Evolutionary conservation across 2,888 invertebrate species (phyloP).

Genomic region (Labia minor): DNA sequence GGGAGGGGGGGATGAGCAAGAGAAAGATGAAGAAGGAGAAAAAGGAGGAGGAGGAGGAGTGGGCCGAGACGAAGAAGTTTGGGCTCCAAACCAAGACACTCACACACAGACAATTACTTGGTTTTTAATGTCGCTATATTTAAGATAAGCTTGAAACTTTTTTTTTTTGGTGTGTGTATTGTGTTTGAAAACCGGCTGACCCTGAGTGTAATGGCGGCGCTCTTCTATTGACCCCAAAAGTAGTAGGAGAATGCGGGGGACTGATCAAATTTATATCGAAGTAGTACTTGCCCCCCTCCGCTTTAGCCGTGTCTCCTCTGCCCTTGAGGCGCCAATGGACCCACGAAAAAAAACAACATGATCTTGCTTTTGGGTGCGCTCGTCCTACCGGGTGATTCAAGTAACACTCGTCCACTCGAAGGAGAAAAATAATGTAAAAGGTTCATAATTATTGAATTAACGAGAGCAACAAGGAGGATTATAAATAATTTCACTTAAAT

Average conservation of each 20-base stretch:
- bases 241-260: not conserved
- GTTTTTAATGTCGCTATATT: conserved; percentile 5
- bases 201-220: conserved; percentile 3
- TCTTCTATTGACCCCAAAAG: not conserved
- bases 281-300: not conserved
- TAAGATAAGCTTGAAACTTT: not conserved
- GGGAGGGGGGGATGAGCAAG: too few species aligned
- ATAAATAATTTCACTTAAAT: too few species aligned
- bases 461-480: too few species aligned
- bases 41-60: too few species aligned
- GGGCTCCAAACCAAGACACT: not conserved
- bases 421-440: too few species aligned
- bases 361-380: too few species aligned
- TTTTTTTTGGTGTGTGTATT: not conserved
- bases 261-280: conserved; percentile 13
- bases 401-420: too few species aligned
- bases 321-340: not conserved
- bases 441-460: too few species aligned
- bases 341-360: not conserved
- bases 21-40: not conserved
- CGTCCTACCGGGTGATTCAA: too few species aligned
- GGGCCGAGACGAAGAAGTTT: not conserved
- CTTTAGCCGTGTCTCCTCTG: not conserved
- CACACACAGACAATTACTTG: not conserved
- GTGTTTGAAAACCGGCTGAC: conserved; percentile 13